A percentile compares a stretch with the other conserved stretches of the same genome.
phyloP scores from a whole-genome alignment of 1,140 invertebrate genomes.

The Panagrolaimus sp. region DNA sequence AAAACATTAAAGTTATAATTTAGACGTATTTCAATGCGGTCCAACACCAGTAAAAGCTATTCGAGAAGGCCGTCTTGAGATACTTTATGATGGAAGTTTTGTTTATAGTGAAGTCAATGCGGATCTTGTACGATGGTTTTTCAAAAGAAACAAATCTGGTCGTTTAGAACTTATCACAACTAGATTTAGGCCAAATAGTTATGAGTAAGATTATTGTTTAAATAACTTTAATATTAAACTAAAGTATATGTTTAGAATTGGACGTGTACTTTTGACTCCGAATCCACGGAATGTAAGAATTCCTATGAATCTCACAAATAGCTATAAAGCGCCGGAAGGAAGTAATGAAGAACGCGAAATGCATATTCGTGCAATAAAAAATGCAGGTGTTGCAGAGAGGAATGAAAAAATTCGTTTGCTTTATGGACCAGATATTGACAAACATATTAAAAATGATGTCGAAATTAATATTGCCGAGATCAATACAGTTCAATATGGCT shows the following conservation, averaged over 20 bases:
- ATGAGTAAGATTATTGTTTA: not conserved
- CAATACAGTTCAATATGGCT: not conserved
- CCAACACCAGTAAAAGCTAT: constrained; percentile 1
- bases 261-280: not conserved
- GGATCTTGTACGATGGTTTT: constrained; percentile 4
- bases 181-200: not conserved
- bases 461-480: not conserved
- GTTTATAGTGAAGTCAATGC: constrained; percentile 16
- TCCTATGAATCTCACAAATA: not conserved
- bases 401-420: not conserved
- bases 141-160: not conserved
- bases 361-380: constrained; percentile 4
- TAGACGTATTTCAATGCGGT: not conserved
- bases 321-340: not conserved
- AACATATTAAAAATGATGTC: not conserved
- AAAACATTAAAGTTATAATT: too few relatives aligned
- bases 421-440: not conserved
- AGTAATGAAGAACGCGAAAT: not conserved
- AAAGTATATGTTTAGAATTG: not conserved
- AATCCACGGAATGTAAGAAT: not conserved
- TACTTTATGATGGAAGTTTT: not conserved
- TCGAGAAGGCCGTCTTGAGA: constrained; percentile 13
- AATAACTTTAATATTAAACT: not conserved
- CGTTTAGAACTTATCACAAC: not conserved
- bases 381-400: not conserved